These are phyloP conservation scores for Tenthredo notha DNA, from an alignment of 2,888 invertebrate species.

Conservation along the genomic window DNA sequence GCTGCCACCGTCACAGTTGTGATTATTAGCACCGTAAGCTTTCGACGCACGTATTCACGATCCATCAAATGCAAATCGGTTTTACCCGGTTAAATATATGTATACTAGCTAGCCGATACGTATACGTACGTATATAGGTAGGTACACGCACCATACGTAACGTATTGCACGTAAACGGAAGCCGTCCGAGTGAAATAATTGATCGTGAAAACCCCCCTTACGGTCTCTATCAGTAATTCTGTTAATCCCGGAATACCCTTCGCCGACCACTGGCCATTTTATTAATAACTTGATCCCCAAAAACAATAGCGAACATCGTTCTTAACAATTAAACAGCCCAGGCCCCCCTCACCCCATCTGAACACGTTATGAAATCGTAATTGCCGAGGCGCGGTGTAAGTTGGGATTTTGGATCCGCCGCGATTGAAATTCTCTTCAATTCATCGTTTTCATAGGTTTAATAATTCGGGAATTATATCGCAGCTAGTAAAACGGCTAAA, in stretches of 20 bases:
- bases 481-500: not conserved
- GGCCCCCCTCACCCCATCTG: slow-evolving; percentile 47
- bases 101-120: not conserved
- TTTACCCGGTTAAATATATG: slow-evolving; percentile 38
- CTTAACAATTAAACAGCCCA: slow-evolving; percentile 73
- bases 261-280: slow-evolving; percentile 65
- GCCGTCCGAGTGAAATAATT: slow-evolving; percentile 43
- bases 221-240: slow-evolving; percentile 47
- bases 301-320: slow-evolving; percentile 69
- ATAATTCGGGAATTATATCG: slow-evolving; percentile 27
- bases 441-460: not conserved
- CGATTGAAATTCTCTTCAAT: not conserved
- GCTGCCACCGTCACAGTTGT: not conserved
- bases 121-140: not conserved
- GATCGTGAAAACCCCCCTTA: slow-evolving; percentile 30
- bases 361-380: slow-evolving; percentile 71
- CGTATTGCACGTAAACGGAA: slow-evolving; percentile 24
- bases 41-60: slow-evolving; percentile 46
- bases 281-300: slow-evolving; percentile 73
- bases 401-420: not conserved
- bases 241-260: slow-evolving; percentile 39
- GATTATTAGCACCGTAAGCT: slow-evolving; percentile 14
- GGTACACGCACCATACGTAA: not conserved
- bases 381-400: slow-evolving; percentile 21
- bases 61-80: slow-evolving; percentile 50